phyloP scores from a whole-genome alignment of 2,113 vertebrate genomes.

The Telmatochromis brachygnathus region DNA sequence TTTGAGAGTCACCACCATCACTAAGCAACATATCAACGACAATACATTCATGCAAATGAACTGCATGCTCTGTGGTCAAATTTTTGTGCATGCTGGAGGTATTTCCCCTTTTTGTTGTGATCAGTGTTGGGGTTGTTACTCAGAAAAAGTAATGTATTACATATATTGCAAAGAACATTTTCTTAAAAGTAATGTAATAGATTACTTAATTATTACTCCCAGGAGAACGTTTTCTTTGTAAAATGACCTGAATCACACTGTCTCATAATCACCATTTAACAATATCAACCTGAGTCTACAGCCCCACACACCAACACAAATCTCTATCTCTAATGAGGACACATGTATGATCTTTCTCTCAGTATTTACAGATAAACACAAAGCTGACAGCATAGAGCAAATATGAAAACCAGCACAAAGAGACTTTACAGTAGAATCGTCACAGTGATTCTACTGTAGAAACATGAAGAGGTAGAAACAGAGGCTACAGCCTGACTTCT shows the following conservation, averaged over 20 bases:
- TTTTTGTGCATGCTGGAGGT: neutral
- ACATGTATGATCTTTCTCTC: neutral
- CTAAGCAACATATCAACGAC: neutral
- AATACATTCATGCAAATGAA: neutral
- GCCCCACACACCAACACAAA: neutral
- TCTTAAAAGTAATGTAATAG: neutral
- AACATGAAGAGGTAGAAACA: neutral
- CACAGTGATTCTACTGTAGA: neutral
- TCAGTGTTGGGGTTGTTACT: neutral
- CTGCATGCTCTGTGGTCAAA: neutral
- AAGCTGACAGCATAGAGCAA: neutral
- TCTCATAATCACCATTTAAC: neutral
- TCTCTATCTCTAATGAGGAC: neutral
- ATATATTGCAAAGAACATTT: neutral
- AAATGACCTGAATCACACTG: neutral
- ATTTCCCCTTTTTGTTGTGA: neutral
- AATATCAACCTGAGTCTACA: accelerated
- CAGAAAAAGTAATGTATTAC: neutral
- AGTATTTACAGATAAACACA: neutral
- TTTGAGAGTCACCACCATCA: neutral
- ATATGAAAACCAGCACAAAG: neutral
- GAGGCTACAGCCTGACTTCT: neutral
- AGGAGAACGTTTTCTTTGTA: neutral
- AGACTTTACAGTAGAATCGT: neutral
- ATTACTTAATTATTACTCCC: neutral